Evolutionary conservation across 2,797 vertebrate genomes (phyloP).

Genomic region (Channa striata): DNA sequence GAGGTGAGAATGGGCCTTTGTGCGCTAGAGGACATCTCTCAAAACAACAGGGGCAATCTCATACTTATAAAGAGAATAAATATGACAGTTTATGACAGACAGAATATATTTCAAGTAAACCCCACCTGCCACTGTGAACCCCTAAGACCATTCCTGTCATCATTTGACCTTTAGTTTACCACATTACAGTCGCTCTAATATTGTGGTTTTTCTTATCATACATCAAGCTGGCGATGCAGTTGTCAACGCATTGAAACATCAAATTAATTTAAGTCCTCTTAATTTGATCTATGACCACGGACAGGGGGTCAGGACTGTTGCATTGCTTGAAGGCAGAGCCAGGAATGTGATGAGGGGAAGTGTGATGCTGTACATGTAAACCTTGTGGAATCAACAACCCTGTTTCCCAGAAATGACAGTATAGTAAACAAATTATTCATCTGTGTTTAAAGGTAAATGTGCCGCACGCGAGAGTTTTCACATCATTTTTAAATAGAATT

Average conservation of each 20-base stretch:
- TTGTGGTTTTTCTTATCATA: constrained; percentile 34
- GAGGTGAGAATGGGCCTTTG: constrained; percentile 31
- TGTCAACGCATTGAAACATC: neutral
- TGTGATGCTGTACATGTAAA: too few species aligned
- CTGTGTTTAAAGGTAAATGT: too few species aligned
- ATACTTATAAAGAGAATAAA: constrained; percentile 36
- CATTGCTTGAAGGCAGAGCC: neutral
- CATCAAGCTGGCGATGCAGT: constrained; percentile 6
- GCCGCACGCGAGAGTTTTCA: too few species aligned
- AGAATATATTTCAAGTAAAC: constrained; percentile 65
- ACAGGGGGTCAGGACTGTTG: neutral
- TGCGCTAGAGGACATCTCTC: constrained; percentile 45
- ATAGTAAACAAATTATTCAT: too few species aligned
- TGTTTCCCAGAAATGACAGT: too few species aligned
- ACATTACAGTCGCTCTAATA: constrained; percentile 39
- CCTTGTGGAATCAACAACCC: too few species aligned
- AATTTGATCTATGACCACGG: constrained; percentile 3
- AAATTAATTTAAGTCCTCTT: constrained; percentile 18
- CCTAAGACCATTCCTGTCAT: constrained; percentile 66
- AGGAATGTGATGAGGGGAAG: neutral
- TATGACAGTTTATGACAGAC: constrained; percentile 66
- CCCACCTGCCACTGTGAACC: constrained; percentile 43
- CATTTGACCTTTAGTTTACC: constrained; percentile 71
- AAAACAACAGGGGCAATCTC: constrained; percentile 43
- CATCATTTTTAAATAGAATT: too few species aligned